Percentiles rank a stretch among this genome's conserved stretches.
These are phyloP conservation scores for Perithous albicinctus DNA, from an alignment of 2,888 invertebrate species.

Conservation along the genomic window DNA sequence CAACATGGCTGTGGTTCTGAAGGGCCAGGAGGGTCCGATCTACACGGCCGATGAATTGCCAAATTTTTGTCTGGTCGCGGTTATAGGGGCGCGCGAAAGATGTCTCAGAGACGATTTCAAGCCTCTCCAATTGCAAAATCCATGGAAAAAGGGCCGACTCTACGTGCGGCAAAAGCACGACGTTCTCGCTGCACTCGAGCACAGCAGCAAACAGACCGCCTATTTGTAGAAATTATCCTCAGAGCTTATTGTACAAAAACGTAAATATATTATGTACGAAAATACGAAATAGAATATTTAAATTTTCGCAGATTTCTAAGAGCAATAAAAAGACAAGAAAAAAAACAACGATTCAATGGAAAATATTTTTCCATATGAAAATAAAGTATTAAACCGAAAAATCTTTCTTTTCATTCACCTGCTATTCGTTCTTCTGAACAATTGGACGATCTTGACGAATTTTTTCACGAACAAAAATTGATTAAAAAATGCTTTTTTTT, in stretches of 20 bases:
- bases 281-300: constrained; percentile 36
- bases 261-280: constrained; percentile 13
- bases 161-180: constrained; percentile 97
- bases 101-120: constrained; percentile 97
- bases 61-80: constrained; percentile 97
- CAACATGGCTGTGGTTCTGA: constrained; percentile 95
- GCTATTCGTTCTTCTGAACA: too few relatives aligned
- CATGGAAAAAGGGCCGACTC: constrained; percentile 97
- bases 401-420: background rate
- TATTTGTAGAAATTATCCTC: constrained; percentile 82
- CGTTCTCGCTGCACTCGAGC: constrained; percentile 94
- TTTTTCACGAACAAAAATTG: too few relatives aligned
- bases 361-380: constrained; percentile 10
- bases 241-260: constrained; percentile 56
- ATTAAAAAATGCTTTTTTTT: too few relatives aligned
- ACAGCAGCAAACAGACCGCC: constrained; percentile 93
- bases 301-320: constrained; percentile 39
- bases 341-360: constrained; percentile 4
- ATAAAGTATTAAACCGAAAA: background rate
- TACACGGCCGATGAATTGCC: constrained; percentile 93
- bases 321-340: too few relatives aligned
- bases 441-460: too few relatives aligned
- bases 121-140: constrained; percentile 96
- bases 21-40: constrained; percentile 94
- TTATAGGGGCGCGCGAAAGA: constrained; percentile 97